Percentiles rank a stretch among this genome's conserved stretches.
phyloP scores from a whole-genome alignment of 1,140 invertebrate genomes.

The Heliconius eleuchia region DNA sequence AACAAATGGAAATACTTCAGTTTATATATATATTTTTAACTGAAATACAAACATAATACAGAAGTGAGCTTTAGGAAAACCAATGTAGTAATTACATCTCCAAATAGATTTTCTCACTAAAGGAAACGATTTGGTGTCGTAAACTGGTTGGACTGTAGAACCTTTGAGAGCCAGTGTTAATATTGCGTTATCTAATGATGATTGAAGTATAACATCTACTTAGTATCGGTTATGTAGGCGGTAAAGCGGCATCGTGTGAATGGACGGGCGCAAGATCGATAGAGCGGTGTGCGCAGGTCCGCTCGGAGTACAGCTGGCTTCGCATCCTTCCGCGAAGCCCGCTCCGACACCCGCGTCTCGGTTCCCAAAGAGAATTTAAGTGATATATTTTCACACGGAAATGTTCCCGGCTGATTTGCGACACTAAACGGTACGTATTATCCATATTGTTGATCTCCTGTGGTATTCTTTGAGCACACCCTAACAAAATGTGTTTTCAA shows the following conservation, averaged over 20 bases:
- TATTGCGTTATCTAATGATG: conserved; percentile 75
- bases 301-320: conserved; percentile 60
- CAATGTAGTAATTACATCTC: conserved; percentile 22
- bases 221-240: conserved; percentile 68
- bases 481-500: conserved; percentile 40
- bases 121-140: conserved; percentile 45
- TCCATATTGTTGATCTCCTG: conserved; percentile 13
- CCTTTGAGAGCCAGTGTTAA: conserved; percentile 56
- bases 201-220: conserved; percentile 70
- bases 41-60: conserved; percentile 24
- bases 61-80: background rate
- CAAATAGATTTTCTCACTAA: conserved; percentile 25
- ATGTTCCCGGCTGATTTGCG: conserved; percentile 59
- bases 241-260: conserved; percentile 67
- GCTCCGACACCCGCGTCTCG: conserved; percentile 50
- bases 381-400: conserved; percentile 54
- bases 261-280: conserved; percentile 71
- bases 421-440: conserved; percentile 70
- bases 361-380: conserved; percentile 57
- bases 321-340: conserved; percentile 54
- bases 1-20: conserved; percentile 32
- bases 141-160: conserved; percentile 56
- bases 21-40: conserved; percentile 22
- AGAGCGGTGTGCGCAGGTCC: conserved; percentile 73
- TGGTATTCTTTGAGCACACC: conserved; percentile 2